These are phyloP conservation scores for Papilio dardanus DNA, from an alignment of 1,140 invertebrate genomes.

Conservation along the genomic window DNA sequence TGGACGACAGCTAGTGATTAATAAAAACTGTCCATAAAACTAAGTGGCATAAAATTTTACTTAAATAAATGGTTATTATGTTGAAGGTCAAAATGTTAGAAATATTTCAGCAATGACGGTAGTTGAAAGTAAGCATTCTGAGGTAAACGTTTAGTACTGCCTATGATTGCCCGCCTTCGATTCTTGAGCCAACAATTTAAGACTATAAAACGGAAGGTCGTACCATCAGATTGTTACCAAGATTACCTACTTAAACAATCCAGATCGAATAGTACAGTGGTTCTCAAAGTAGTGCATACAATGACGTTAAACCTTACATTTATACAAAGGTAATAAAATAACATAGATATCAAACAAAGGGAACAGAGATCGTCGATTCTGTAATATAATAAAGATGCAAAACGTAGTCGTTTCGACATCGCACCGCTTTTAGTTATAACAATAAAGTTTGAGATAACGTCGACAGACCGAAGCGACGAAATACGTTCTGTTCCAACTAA, in stretches of 20 bases:
- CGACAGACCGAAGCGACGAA: constrained; percentile 3
- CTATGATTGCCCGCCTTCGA: constrained; percentile 45
- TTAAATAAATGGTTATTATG: neutral
- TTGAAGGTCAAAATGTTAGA: constrained; percentile 7
- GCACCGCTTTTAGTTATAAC: constrained; percentile 52
- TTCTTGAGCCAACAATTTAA: constrained; percentile 49
- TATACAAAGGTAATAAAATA: constrained; percentile 24
- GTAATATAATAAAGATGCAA: constrained; percentile 56
- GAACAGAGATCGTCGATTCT: constrained; percentile 34
- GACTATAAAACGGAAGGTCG: constrained; percentile 53
- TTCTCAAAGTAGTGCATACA: too few species aligned
- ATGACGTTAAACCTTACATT: too few species aligned
- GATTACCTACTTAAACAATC: constrained; percentile 39
- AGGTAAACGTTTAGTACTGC: constrained; percentile 43
- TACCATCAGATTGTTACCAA: constrained; percentile 40
- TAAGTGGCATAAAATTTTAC: too few species aligned
- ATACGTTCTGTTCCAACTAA: neutral
- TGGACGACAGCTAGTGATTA: too few species aligned
- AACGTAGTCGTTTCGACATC: constrained; percentile 44
- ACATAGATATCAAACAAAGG: constrained; percentile 17
- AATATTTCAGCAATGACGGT: neutral
- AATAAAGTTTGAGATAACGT: constrained; percentile 59
- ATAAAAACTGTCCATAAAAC: too few species aligned
- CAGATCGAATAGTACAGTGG: too few species aligned
- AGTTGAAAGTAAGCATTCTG: constrained; percentile 9